Evolutionary conservation across 2,888 invertebrate genomes (phyloP), one percentile per base, ranked within the genome.

Genomic region (Leptinotarsa rubiginosa): DNA sequence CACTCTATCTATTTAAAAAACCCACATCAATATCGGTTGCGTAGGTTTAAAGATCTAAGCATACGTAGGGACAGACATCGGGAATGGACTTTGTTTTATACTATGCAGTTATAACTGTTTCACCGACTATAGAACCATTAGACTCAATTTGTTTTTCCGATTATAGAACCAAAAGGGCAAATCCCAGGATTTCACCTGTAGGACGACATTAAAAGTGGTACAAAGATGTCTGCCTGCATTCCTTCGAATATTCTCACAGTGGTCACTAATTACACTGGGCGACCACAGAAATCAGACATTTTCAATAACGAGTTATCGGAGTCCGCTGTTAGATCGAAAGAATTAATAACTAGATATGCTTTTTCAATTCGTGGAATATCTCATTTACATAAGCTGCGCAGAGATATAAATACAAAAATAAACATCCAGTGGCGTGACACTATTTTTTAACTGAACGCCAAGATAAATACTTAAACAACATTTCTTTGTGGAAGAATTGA

Each of bases 231-330:
- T 56, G 31, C 18, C 56, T 56, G 62, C 62, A 62, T 62, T 62
- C 62, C 41, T 31, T 41, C 31, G n/a, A 62, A 62, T 31, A 41
- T 62, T 62, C 62, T 41, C 62, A 62, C 62, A 31, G 62, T 41
- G 16, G n/a, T 62, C n/a, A 41, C 41, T 41, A 62, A 62, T 62
- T 62, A 62, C 56, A 56, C n/a, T 22, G 56, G 56, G 56, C 56
- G 15, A 56, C 56, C 56, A 18, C 18, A 56, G 56, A 22, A 56
- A 56, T 22, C 22, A 56, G 54, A 56, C 54, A 20, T 56, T 56
- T 56, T 20, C 54, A 56, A 56, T 56, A 56, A 56, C 56, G 22
- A 56, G 56, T 56, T 56, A 56, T 56, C 22, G 13, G 56, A 15
- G 22, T 22, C 20, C 13, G 56, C 56, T 13, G 56, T 56, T 56